Conservation (phyloP, 2,888 invertebrate genomes). For the Tenodera sinensis region DNA sequence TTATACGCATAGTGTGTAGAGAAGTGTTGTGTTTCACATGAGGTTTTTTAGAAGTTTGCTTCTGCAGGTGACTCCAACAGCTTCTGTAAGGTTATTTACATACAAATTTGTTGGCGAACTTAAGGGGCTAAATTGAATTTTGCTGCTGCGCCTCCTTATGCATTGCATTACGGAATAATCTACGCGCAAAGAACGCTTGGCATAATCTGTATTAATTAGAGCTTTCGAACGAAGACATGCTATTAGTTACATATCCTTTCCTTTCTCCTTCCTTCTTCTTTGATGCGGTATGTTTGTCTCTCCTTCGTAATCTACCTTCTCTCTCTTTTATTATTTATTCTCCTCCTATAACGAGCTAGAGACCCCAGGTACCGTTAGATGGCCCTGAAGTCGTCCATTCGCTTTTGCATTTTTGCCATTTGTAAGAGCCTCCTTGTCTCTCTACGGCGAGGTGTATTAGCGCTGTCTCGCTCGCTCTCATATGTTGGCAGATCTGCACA, state of each 20-base stretch:
- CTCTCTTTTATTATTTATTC: neutral
- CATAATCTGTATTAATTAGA: neutral
- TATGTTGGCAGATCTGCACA: neutral
- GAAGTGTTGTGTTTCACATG: no score
- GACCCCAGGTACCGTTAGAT: neutral
- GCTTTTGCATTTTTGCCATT: conserved; percentile 6
- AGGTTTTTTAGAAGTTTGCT: no score
- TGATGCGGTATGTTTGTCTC: neutral
- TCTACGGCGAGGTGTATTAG: neutral
- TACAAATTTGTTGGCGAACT: neutral
- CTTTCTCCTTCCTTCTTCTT: neutral
- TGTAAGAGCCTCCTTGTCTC: neutral
- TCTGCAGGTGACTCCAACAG: no score
- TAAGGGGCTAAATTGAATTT: neutral
- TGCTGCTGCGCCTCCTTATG: no score
- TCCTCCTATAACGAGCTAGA: neutral
- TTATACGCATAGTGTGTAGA: no score
- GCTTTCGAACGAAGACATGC: neutral
- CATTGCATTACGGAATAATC: no score
- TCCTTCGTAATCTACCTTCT: neutral
- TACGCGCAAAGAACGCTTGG: neutral
- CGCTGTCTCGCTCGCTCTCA: neutral
- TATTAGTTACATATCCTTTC: neutral
- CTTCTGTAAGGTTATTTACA: neutral
- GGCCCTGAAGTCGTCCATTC: conserved; percentile 14